Evolutionary conservation across 2,113 vertebrate genomes (phyloP).

Genomic region (Helogale parvula): DNA sequence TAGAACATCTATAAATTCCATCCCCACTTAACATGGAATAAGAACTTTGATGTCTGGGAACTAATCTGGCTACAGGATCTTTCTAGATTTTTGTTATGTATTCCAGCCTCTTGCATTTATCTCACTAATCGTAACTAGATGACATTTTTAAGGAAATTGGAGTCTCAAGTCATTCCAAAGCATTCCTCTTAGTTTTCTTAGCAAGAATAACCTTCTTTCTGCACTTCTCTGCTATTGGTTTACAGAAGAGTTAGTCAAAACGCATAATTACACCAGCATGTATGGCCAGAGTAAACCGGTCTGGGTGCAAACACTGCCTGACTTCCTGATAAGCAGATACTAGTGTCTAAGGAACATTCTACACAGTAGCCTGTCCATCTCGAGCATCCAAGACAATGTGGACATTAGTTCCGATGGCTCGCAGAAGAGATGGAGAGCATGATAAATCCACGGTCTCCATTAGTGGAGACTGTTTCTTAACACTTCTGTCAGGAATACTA

Average conservation of each 20-base stretch:
- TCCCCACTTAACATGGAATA: background rate
- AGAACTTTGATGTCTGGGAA: background rate
- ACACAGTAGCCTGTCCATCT: background rate
- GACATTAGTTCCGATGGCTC: fast-evolving
- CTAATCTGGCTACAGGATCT: background rate
- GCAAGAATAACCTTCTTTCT: background rate
- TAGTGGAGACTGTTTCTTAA: background rate
- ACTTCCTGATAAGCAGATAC: background rate
- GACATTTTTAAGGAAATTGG: conserved; percentile 8
- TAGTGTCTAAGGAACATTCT: background rate
- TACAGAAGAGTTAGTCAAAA: background rate
- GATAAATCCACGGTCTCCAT: background rate
- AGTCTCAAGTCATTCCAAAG: background rate
- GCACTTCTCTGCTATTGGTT: background rate
- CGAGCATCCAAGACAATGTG: background rate
- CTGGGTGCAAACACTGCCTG: background rate
- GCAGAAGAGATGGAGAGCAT: background rate
- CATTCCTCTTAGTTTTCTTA: background rate
- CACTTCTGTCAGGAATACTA: background rate
- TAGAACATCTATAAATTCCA: background rate
- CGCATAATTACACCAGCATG: background rate
- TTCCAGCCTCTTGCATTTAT: background rate
- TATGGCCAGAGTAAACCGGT: background rate
- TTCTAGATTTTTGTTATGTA: background rate
- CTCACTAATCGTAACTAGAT: background rate